These are phyloP conservation scores for Cynopterus brachyotis DNA, from an alignment of 2,113 vertebrate genomes.

Conservation along the genomic window DNA sequence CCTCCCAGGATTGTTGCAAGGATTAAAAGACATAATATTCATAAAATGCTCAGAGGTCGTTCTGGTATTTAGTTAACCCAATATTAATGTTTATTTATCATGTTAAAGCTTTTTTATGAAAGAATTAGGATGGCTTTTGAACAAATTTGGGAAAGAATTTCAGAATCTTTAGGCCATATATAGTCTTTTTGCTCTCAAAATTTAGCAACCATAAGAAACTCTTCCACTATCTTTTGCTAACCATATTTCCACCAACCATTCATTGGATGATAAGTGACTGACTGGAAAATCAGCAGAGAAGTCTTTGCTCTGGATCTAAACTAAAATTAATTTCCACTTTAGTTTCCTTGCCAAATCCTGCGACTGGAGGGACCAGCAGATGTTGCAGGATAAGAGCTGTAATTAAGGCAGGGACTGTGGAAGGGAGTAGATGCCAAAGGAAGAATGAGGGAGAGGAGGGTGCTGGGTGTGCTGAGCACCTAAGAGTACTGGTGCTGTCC, in stretches of 20 bases:
- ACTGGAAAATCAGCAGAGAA: slow-evolving; percentile 8
- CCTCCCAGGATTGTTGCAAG: background rate
- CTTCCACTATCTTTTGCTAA: background rate
- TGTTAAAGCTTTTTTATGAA: background rate
- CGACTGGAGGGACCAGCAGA: background rate
- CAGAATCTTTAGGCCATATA: background rate
- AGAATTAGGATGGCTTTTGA: background rate
- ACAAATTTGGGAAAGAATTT: background rate
- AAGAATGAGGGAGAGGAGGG: fast-evolving
- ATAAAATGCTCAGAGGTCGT: background rate
- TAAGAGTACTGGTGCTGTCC: fast-evolving
- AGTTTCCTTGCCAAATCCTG: background rate
- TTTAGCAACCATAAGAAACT: background rate
- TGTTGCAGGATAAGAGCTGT: background rate
- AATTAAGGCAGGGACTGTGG: background rate
- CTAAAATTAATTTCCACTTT: background rate
- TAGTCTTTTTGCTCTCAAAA: background rate
- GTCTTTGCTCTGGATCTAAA: background rate
- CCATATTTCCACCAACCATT: background rate
- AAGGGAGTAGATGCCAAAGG: background rate
- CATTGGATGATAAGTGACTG: background rate
- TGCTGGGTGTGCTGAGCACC: background rate
- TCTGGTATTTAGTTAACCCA: background rate
- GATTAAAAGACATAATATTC: background rate
- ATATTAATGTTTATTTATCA: background rate